Evolutionary conservation across 2,797 vertebrate genomes (phyloP), one percentile per base, ranked within the genome.

Genomic region (Pseudomugil tenellus): DNA sequence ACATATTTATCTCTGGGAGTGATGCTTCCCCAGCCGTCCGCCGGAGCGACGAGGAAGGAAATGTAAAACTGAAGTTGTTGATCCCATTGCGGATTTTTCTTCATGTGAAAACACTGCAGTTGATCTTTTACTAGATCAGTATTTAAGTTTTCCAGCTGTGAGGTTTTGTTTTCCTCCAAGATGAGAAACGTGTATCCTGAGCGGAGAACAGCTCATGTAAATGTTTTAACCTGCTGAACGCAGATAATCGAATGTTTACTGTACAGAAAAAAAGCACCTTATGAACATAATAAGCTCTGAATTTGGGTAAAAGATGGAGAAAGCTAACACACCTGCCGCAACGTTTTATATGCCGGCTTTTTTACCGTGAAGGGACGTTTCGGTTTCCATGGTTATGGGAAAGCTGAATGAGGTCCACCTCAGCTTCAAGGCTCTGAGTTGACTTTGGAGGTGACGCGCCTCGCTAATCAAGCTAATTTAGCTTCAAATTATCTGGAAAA

Each of bases 261-360:
- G 88, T 92, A 92, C 83, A 91, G 88, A 88, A 76, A 67, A 69
- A 21, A 58, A 5, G 79, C 84, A 90, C 86, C 84, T 83, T 85
- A 87, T 77, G 14, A 57, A 75, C 69, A 48, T 75, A 69, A 77
- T 41, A 63, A 32, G 67, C 71, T 80, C 67, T 86, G 85, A 85
- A 74, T 67, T 64, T 80, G 37, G 91, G 75, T 88, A 62, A 39
- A 21, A 17, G 39, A 41, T 14, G 26, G 28, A 43, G 32, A 46
- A 64, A 4, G n/a, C n/a, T n/a, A 70, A 71, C 55, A 54, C 69
- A 70, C 48, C 31, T 63, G 54, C 63, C 73, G 68, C 70, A 60
- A 76, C 28, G 43, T 67, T 76, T 72, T 71, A 63, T 23, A 56
- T 62, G 63, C 70, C 65, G 76, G 57, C 52, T 3, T 51, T 12